These are phyloP conservation scores for Calcarius lapponicus DNA, from an alignment of 2,797 vertebrate genomes.

Conservation along the genomic window DNA sequence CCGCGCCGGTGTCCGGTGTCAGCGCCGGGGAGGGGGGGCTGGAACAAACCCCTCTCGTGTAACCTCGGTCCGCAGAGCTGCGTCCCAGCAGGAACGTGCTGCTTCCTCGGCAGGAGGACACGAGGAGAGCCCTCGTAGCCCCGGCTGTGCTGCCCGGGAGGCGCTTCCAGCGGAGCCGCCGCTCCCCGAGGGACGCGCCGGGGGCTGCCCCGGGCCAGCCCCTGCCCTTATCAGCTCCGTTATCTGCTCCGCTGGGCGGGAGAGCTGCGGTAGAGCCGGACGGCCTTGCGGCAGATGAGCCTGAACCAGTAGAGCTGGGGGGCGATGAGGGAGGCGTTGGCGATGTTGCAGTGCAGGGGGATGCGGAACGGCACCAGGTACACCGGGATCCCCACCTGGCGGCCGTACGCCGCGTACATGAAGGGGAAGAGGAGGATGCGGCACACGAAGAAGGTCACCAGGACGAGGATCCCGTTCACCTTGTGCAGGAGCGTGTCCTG, in stretches of 20 bases:
- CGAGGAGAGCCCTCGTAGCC: not conserved
- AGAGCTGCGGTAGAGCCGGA: constrained; percentile 80
- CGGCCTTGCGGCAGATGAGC: constrained; percentile 91
- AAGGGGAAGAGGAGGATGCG: constrained; percentile 95
- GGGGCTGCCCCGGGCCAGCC: not conserved
- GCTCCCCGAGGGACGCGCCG: not conserved
- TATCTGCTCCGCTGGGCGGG: constrained; percentile 61
- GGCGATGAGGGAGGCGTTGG: constrained; percentile 88
- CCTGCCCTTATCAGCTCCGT: constrained; percentile 20
- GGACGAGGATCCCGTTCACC: constrained; percentile 87
- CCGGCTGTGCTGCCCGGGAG: not conserved
- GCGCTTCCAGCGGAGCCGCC: not conserved
- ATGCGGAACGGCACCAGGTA: constrained; percentile 89
- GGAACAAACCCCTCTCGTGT: constrained; percentile 7
- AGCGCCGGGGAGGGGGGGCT: not conserved
- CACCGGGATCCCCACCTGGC: constrained; percentile 83
- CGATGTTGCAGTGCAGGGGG: constrained; percentile 87
- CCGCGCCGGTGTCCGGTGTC: not conserved
- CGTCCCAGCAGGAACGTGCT: not conserved
- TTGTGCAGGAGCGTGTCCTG: constrained; percentile 93
- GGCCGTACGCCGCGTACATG: constrained; percentile 93
- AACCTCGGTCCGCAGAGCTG: not conserved
- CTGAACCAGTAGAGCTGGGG: constrained; percentile 98
- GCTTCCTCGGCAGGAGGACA: not conserved
- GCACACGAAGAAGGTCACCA: constrained; percentile 91